A percentile compares a stretch with the other conserved stretches of the same genome.
These are phyloP conservation scores for Montifringilla adamsi DNA, from an alignment of 2,113 vertebrate species.

Conservation along the genomic window DNA sequence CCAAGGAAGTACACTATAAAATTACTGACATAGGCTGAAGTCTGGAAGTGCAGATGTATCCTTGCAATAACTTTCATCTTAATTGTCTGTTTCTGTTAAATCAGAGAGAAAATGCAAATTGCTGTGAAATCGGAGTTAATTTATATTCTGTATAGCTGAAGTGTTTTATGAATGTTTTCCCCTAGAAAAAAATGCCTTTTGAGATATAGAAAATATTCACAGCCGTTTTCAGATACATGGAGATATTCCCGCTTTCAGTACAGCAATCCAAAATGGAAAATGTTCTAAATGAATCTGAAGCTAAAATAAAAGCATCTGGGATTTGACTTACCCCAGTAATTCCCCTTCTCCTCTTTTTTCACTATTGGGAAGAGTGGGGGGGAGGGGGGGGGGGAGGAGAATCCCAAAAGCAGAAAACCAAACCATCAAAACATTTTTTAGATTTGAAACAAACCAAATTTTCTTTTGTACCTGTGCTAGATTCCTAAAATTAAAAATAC, in stretches of 20 bases:
- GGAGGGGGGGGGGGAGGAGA: no score
- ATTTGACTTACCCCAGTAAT: not conserved
- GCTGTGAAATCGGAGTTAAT: not conserved
- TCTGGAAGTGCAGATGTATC: constrained; percentile 41
- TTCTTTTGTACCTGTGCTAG: not conserved
- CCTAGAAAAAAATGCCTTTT: not conserved
- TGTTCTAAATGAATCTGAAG: not conserved
- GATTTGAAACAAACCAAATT: not conserved
- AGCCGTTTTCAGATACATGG: not conserved
- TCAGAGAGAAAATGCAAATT: constrained; percentile 37
- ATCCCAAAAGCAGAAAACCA: not conserved
- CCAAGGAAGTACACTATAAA: not conserved
- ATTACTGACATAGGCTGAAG: constrained; percentile 35
- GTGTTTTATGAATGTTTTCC: constrained; percentile 7
- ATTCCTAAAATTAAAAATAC: not conserved
- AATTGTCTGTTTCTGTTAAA: constrained; percentile 56
- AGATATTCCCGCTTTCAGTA: not conserved
- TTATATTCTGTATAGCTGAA: constrained; percentile 21
- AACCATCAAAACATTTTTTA: not conserved
- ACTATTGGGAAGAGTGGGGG: not conserved
- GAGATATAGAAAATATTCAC: not conserved
- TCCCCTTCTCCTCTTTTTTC: not conserved
- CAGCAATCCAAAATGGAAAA: not conserved
- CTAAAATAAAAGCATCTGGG: not conserved
- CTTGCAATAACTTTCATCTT: constrained; percentile 7